Conservation (phyloP, 2,797 vertebrate species). For the Poecile montanus region DNA sequence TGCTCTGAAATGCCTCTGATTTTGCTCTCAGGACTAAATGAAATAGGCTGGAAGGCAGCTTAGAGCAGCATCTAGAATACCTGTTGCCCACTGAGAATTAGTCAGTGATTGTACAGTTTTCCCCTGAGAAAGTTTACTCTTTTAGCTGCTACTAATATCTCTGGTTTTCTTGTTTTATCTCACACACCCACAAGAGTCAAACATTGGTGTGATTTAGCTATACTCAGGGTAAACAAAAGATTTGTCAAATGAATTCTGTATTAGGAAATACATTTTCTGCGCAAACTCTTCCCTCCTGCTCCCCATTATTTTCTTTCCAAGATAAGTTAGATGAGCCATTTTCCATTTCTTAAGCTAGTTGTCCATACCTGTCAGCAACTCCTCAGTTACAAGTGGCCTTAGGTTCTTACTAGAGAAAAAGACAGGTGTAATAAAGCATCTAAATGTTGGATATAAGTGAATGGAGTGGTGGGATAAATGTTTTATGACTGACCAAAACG, state of each 20-base stretch:
- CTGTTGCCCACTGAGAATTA: background rate
- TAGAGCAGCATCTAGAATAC: background rate
- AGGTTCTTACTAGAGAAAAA: background rate
- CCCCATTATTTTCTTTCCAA: background rate
- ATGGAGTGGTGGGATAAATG: background rate
- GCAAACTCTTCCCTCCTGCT: background rate
- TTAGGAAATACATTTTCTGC: background rate
- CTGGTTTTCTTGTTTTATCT: background rate
- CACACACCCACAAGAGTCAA: background rate
- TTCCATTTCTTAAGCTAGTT: background rate
- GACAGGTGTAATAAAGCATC: background rate
- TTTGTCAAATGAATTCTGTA: background rate
- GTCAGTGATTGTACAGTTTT: background rate
- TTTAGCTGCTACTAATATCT: background rate
- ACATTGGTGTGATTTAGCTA: background rate
- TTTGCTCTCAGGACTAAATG: background rate
- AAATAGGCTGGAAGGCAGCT: background rate
- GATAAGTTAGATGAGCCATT: background rate
- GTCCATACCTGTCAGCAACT: background rate
- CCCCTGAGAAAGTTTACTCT: background rate
- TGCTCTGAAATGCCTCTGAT: background rate
- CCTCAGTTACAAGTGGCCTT: background rate
- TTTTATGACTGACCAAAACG: background rate
- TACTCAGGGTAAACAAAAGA: background rate
- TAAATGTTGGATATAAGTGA: slow-evolving; percentile 10